Base-by-base conservation (phyloP, 1,140 invertebrate species). In the Achroia grisella region DNA sequence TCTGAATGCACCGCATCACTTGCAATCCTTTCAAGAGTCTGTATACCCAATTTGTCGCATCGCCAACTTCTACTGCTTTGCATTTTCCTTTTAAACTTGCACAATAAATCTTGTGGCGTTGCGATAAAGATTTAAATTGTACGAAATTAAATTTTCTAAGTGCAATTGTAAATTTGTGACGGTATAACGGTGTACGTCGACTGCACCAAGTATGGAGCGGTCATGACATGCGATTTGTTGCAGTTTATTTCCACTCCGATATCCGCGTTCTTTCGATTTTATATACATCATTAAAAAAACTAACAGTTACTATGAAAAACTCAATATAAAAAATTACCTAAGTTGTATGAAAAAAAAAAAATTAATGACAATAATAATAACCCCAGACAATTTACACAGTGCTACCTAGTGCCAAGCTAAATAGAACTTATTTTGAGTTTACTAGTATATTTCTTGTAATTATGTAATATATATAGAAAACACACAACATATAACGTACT, bases 171-270 rank as follows among this genome's bases (percentile, higher is more conserved):
- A 53, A 51, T 65, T 56, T 47, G 61, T 47, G 45, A 49, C 47
- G 56, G 41, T 37, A 52, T 70, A 77, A 77, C 73, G 70, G 73
- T 74, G 48, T 47, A 44, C 59, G 40, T 46, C 30, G 46, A 48
- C 48, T 57, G 53, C 35, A 44, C 64, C 71, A 62, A 58, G 60
- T 65, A 72, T 64, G 69, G 72, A 45, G 42, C 49, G 55, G 43
- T 59, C 62, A 64, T 71, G 71, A 70, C 58, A 58, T 57, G 56
- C 61, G 66, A 72, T 74, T 69, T 70, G 71, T 72, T 68, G 56
- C 64, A 61, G 53, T 53, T 62, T 62, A 61, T 61, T 65, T 52
- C 56, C 35, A n/a, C 12, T 14, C 33, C 42, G 30, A 39, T 40
- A 50, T 50, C 48, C 34, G 41, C 39, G 39, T 41, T 35, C 11